Conservation (phyloP, 2,113 vertebrate species). For the Spheniscus mendiculus region DNA sequence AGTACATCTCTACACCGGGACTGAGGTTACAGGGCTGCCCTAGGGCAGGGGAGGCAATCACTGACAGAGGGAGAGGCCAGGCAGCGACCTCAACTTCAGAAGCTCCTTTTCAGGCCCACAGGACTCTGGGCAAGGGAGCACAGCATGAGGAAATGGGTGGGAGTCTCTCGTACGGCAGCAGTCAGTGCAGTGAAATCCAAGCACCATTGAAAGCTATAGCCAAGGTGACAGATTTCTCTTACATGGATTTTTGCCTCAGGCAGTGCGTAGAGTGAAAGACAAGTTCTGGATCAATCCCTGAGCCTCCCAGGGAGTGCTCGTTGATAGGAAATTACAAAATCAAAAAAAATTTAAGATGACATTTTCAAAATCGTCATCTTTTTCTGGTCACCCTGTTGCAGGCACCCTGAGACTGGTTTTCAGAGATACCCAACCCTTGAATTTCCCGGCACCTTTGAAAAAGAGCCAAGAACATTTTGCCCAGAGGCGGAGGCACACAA, state of each 20-base stretch:
- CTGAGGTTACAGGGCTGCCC: neutral
- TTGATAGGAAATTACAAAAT: neutral
- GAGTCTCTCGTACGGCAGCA: neutral
- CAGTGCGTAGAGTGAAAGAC: neutral
- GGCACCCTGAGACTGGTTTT: neutral
- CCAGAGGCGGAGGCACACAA: neutral
- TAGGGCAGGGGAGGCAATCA: neutral
- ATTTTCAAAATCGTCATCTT: neutral
- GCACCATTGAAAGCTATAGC: fast-evolving
- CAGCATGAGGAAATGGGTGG: neutral
- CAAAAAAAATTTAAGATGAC: neutral
- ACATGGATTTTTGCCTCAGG: neutral
- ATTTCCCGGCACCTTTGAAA: neutral
- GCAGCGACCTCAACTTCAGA: neutral
- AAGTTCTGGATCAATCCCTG: neutral
- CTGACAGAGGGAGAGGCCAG: neutral
- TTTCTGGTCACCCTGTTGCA: neutral
- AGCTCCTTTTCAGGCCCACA: neutral
- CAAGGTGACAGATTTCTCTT: neutral
- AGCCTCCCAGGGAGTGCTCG: neutral
- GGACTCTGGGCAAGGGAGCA: neutral
- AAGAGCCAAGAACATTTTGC: neutral
- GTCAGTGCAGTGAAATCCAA: fast-evolving
- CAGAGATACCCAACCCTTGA: neutral
- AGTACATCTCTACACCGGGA: neutral